phyloP scores from a whole-genome alignment of 2,797 vertebrate genomes.

The Limosa lapponica region DNA sequence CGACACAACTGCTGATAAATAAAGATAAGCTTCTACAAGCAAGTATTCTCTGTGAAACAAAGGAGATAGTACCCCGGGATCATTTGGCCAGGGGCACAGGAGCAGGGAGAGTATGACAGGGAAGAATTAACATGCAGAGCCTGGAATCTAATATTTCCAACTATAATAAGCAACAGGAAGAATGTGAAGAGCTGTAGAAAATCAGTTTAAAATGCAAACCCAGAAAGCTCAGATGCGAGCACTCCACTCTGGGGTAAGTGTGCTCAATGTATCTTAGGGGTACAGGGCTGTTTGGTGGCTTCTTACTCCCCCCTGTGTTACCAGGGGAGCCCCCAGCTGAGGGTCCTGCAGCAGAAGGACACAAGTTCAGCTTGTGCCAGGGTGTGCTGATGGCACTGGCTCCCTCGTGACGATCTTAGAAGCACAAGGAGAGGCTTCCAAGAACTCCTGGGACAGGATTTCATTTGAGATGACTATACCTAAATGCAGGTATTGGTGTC shows the following conservation, averaged over 20 bases:
- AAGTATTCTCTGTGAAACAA: conserved; percentile 32
- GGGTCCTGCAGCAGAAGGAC: not conserved
- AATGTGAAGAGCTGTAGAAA: not conserved
- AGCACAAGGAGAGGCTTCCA: not conserved
- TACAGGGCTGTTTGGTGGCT: not conserved
- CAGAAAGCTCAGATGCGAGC: not conserved
- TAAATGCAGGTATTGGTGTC: not conserved
- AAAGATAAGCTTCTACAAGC: conserved; percentile 45
- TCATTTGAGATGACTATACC: not conserved
- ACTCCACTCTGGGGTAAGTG: not conserved
- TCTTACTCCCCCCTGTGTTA: not conserved
- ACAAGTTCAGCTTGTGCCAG: not conserved
- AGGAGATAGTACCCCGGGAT: conserved; percentile 10
- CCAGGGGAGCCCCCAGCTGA: not conserved
- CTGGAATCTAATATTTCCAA: not conserved
- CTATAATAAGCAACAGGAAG: not conserved
- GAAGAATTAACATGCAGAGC: conserved; percentile 7
- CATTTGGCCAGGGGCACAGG: not conserved
- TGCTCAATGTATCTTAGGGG: not conserved
- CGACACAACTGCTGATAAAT: conserved; percentile 47
- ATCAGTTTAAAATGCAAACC: not conserved
- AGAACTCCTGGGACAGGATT: not conserved
- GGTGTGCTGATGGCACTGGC: too few relatives aligned
- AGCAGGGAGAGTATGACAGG: not conserved
- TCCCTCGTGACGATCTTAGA: not conserved